A percentile compares a stretch with the other conserved stretches of the same genome.
phyloP scores from a whole-genome alignment of 2,797 vertebrate genomes.

The Xiphophorus birchmanni region DNA sequence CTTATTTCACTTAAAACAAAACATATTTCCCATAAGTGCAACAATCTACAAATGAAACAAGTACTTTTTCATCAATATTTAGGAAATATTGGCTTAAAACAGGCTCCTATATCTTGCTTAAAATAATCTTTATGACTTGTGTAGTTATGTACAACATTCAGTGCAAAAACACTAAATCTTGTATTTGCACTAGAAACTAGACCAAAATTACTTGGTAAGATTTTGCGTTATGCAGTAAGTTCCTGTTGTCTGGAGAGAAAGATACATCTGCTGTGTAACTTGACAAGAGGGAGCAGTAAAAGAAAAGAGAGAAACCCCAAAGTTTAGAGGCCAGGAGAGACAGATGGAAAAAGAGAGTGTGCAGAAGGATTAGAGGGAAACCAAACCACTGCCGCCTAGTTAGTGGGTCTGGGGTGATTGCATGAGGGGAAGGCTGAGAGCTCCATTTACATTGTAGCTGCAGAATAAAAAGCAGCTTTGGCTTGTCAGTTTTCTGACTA shows the following conservation, averaged over 20 bases:
- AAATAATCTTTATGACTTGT: too few species aligned
- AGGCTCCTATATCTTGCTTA: too few species aligned
- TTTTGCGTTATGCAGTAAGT: conserved; percentile 23
- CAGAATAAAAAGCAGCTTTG: conserved; percentile 75
- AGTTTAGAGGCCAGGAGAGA: conserved; percentile 9
- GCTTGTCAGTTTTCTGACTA: conserved; percentile 83
- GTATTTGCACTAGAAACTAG: too few species aligned
- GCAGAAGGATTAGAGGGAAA: conserved; percentile 26
- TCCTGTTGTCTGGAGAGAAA: conserved; percentile 58
- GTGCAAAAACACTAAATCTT: too few species aligned
- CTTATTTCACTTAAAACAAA: too few species aligned
- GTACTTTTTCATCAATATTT: too few species aligned
- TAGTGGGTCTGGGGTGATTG: conserved; percentile 58
- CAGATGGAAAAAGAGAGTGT: conserved; percentile 1
- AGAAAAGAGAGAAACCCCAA: conserved; percentile 16
- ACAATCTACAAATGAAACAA: too few species aligned
- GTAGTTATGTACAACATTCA: too few species aligned
- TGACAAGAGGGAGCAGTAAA: conserved; percentile 65
- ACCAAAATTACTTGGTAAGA: too few species aligned
- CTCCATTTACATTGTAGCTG: conserved; percentile 70
- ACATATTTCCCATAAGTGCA: too few species aligned
- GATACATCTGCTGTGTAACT: conserved; percentile 70
- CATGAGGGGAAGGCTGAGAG: conserved; percentile 56
- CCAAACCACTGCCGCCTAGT: conserved; percentile 47
- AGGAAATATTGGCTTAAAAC: too few species aligned